Evolutionary conservation across 2,797 vertebrate species (phyloP).

Genomic region (Anas flavirostris): DNA sequence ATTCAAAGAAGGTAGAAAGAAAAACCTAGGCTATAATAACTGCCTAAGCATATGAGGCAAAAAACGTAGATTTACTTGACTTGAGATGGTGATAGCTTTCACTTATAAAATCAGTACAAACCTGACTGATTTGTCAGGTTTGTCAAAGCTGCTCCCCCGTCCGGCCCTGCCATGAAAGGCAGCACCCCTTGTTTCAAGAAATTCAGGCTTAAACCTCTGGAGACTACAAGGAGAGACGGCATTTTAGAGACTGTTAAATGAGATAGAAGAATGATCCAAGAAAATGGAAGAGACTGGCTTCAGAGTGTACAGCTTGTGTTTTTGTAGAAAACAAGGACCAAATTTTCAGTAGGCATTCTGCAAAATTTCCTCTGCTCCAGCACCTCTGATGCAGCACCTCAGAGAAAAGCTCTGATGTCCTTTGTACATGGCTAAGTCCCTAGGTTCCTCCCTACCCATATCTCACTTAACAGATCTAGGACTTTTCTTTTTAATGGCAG

Average conservation of each 20-base stretch:
- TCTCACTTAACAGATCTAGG: neutral
- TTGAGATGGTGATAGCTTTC: neutral
- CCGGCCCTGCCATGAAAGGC: neutral
- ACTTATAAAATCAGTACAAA: neutral
- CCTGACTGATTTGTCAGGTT: neutral
- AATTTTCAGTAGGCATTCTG: neutral
- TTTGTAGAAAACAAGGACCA: neutral
- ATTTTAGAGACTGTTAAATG: neutral
- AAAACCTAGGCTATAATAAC: neutral
- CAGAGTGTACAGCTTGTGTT: fast-evolving
- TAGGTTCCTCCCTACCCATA: neutral
- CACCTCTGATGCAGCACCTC: neutral
- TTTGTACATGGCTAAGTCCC: neutral
- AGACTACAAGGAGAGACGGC: neutral
- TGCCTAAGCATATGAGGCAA: neutral
- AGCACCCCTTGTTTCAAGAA: neutral
- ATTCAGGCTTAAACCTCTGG: neutral
- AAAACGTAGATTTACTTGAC: neutral
- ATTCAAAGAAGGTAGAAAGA: neutral
- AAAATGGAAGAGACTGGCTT: neutral
- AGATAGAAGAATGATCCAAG: neutral
- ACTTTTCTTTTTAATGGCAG: conserved; percentile 13
- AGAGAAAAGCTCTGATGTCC: neutral
- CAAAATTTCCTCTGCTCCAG: neutral
- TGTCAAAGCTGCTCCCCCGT: neutral